Evolutionary conservation across 1,140 invertebrate species (phyloP).

Genomic region (Macrotrachela quadricornifera): DNA sequence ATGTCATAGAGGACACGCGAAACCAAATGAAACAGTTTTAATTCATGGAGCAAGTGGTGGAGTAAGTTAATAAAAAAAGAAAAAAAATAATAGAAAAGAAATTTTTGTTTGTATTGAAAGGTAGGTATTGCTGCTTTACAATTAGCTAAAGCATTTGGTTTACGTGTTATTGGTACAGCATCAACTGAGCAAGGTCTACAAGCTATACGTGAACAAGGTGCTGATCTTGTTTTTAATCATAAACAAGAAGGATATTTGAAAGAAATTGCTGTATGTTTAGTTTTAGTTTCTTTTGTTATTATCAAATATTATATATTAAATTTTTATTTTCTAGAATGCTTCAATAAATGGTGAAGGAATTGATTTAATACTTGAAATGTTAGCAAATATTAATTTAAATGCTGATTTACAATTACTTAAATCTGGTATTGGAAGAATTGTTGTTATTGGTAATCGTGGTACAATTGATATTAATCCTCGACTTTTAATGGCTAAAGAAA

Average conservation of each 20-base stretch:
- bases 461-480: constrained; percentile 33
- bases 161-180: constrained; percentile 22
- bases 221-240: constrained; percentile 35
- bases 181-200: constrained; percentile 34
- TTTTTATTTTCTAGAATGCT: too few relatives aligned
- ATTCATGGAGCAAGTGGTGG: constrained; percentile 43
- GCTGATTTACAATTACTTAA: constrained; percentile 34
- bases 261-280: constrained; percentile 15
- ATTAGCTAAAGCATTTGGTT: constrained; percentile 31
- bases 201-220: constrained; percentile 31
- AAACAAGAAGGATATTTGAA: constrained; percentile 25
- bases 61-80: constrained; percentile 21
- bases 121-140: constrained; percentile 38
- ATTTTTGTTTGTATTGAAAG: constrained; percentile 2
- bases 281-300: too few relatives aligned
- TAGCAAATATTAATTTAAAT: constrained; percentile 37
- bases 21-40: constrained; percentile 33
- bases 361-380: constrained; percentile 39
- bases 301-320: too few relatives aligned
- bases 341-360: constrained; percentile 27
- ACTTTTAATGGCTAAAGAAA: constrained; percentile 34
- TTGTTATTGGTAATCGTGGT: constrained; percentile 36
- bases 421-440: constrained; percentile 29
- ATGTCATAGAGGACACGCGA: constrained; percentile 24
- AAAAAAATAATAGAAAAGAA: neutral